A percentile compares a stretch with the other conserved stretches of the same genome.
Evolutionary conservation across 2,113 vertebrate species (phyloP).

Genomic region (Leiothrix lutea): DNA sequence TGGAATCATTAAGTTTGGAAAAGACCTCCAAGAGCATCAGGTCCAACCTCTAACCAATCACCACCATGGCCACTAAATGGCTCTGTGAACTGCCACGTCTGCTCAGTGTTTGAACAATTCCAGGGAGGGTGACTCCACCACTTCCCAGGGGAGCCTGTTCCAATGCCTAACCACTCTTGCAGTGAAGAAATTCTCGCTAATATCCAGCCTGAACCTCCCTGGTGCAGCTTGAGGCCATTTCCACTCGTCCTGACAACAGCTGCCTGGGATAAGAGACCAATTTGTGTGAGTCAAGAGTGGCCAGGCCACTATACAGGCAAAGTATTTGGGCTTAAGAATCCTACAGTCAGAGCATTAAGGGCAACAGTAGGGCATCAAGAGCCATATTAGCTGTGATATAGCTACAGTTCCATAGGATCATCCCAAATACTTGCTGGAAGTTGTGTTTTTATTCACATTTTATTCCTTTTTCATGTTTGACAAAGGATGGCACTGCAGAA

Average conservation of each 20-base stretch:
- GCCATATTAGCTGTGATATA: accelerated
- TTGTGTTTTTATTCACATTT: not conserved
- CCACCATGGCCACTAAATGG: not conserved
- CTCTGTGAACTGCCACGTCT: not conserved
- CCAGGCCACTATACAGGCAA: not conserved
- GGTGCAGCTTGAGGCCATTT: not conserved
- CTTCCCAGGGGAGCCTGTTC: not conserved
- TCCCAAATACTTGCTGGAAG: not conserved
- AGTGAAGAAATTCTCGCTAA: not conserved
- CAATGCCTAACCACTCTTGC: not conserved
- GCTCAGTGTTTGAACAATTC: not conserved
- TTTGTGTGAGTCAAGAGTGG: not conserved
- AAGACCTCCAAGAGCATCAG: not conserved
- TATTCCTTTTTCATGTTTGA: not conserved
- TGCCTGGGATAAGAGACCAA: not conserved
- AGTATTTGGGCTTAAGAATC: not conserved
- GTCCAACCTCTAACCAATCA: not conserved
- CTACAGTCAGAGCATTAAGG: not conserved
- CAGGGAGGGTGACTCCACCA: not conserved
- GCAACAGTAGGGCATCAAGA: not conserved
- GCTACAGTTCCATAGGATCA: not conserved
- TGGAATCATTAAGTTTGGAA: not conserved
- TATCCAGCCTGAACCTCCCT: not conserved
- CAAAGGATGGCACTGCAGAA: not conserved
- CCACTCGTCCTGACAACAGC: not conserved